Base-by-base conservation (phyloP, 2,797 vertebrate genomes). In the Carduelis carduelis region DNA sequence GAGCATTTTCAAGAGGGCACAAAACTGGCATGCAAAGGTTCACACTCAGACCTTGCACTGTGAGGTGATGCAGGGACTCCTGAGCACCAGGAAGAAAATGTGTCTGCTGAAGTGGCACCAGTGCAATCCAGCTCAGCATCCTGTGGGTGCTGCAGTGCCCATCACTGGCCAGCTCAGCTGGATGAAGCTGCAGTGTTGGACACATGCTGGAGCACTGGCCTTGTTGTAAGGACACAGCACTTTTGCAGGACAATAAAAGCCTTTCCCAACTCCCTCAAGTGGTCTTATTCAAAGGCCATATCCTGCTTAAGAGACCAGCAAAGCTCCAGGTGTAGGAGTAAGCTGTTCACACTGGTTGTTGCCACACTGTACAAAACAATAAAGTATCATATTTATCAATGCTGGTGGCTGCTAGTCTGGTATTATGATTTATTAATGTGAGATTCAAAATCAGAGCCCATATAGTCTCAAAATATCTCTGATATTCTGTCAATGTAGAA, bases 21-120 rank as follows among this genome's bases (percentile, higher is more conserved):
- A 3, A 1, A 49, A 37, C 35, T 0, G 55, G 43, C 0, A 0
- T 23, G 57, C 60, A 74, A 75, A 79, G 47, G 26, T 12, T 75
- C 55, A 7, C 0, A 0, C 19, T 41, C 57, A 71, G 24, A 44
- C 17, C 24, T 49, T 13, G 49, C 37, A 12, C n/a, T 59, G 6
- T 8, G 35, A 49, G 1, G 4, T 19, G 43, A 30, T 7, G 6
- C 1, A 34, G n/a, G n/a, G 20, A 41, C 53, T 56, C 41, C 55
- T 35, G 26, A 76, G 55, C 23, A 8, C 24, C 6, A 0, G 28
- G 19, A 23, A 44, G 24, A 24, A 69, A n/a, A 35, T 5, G 6
- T 44, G 55, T 65, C 52, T n/a, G 1, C 24, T 30, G 3, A 23
- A 34, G 7, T 5, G 11, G 16, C 5, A 16, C 1, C 19, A 49